Evolutionary conservation across 2,888 invertebrate species (phyloP).

Genomic region (Pheosia gnoma): DNA sequence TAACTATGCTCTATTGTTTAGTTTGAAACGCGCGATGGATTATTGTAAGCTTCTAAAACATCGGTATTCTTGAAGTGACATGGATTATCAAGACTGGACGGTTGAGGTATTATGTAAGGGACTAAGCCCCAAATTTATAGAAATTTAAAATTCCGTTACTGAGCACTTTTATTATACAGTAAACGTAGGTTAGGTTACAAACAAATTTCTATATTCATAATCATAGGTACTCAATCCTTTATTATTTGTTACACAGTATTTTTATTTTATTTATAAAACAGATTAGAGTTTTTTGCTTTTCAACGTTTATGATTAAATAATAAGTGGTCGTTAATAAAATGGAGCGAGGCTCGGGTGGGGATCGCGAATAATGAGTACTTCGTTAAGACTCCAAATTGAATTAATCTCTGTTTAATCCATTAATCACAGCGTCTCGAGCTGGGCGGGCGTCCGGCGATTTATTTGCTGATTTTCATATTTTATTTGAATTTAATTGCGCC

Average conservation of each 20-base stretch:
- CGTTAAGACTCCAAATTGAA: slow-evolving; percentile 30
- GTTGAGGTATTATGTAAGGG: slow-evolving; percentile 20
- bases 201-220: too few relatives aligned
- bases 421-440: slow-evolving; percentile 23
- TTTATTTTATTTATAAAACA: too few relatives aligned
- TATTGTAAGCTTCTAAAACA: slow-evolving; percentile 22
- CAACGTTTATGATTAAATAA: slow-evolving; percentile 1
- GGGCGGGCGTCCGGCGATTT: slow-evolving; percentile 14
- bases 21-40: slow-evolving; percentile 21
- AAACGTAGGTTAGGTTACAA: too few relatives aligned
- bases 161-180: too few relatives aligned
- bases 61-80: slow-evolving; percentile 27
- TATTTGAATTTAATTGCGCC: neutral
- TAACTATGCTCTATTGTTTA: slow-evolving; percentile 10
- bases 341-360: slow-evolving; percentile 13
- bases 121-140: neutral
- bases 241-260: too few relatives aligned
- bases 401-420: slow-evolving; percentile 30
- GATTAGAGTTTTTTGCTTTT: too few relatives aligned
- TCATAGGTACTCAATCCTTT: too few relatives aligned
- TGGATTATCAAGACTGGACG: slow-evolving; percentile 24
- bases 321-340: slow-evolving; percentile 14
- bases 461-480: slow-evolving; percentile 22
- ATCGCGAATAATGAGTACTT: slow-evolving; percentile 19
- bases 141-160: too few relatives aligned